Evolutionary conservation across 2,113 vertebrate genomes (phyloP).

Genomic region (Amblyopsis rosae): DNA sequence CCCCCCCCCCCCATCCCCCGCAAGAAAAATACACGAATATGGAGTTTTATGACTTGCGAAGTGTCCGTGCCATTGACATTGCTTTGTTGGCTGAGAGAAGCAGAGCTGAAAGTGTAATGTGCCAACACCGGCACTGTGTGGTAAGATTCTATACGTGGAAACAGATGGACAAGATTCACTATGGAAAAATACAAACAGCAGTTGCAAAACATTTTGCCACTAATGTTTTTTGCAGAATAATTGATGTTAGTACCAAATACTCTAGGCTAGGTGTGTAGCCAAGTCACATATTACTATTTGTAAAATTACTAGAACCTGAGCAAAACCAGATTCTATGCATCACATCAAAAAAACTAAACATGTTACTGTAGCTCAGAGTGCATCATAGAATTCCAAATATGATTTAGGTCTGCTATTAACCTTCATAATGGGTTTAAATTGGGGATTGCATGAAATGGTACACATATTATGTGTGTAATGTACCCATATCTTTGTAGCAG

Average conservation of each 20-base stretch:
- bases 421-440: conserved; percentile 10
- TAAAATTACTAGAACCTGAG: conserved; percentile 10
- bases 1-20: conserved; percentile 23
- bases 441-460: conserved; percentile 8
- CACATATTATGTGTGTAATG: background rate
- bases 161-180: conserved; percentile 27
- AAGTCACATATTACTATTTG: conserved; percentile 8
- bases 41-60: conserved; percentile 68
- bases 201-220: background rate
- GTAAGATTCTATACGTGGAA: conserved; percentile 20
- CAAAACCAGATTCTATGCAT: background rate
- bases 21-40: conserved; percentile 57
- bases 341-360: background rate
- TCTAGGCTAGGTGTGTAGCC: conserved; percentile 18
- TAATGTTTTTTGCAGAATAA: conserved; percentile 28
- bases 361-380: background rate
- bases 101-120: conserved; percentile 18
- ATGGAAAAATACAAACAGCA: conserved; percentile 1
- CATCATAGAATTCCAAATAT: conserved; percentile 6
- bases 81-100: conserved; percentile 40
- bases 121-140: conserved; percentile 32
- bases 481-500: conserved; percentile 8
- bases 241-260: conserved; percentile 43
- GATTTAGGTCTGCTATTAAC: conserved; percentile 21
- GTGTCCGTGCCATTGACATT: conserved; percentile 60